These are phyloP conservation scores for Strigops habroptila DNA, from an alignment of 2,113 vertebrate species.

Conservation along the genomic window DNA sequence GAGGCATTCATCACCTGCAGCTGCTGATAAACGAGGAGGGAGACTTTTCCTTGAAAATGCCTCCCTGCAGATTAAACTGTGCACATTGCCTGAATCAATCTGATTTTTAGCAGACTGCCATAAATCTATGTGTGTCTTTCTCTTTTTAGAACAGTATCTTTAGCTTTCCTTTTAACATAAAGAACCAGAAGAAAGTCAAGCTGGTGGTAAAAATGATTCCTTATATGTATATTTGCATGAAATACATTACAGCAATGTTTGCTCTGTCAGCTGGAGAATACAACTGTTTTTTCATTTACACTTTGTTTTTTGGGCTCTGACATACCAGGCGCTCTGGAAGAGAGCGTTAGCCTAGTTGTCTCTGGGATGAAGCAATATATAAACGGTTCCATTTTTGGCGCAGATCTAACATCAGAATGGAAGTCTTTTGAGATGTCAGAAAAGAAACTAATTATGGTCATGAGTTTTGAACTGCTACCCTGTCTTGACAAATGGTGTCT, in stretches of 20 bases:
- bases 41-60: not conserved
- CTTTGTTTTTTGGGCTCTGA: not conserved
- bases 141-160: conserved; percentile 13
- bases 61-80: not conserved
- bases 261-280: conserved; percentile 6
- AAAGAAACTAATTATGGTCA: not conserved
- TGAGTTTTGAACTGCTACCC: conserved; percentile 1
- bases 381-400: not conserved
- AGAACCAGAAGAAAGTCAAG: not conserved
- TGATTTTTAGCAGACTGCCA: not conserved
- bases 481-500: not conserved
- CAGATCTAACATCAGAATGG: not conserved
- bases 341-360: not conserved
- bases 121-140: not conserved
- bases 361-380: not conserved
- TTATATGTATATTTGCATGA: not conserved
- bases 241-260: not conserved
- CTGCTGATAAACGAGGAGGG: not conserved
- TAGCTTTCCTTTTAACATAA: conserved; percentile 22
- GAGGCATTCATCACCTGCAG: not conserved
- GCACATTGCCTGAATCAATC: not conserved
- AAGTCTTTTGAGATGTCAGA: not conserved
- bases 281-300: not conserved
- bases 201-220: not conserved
- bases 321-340: not conserved